Percentiles rank a stretch among this genome's conserved stretches.
phyloP scores from a whole-genome alignment of 92 coral and sea anemone genomes.

The Porites evermanni region DNA sequence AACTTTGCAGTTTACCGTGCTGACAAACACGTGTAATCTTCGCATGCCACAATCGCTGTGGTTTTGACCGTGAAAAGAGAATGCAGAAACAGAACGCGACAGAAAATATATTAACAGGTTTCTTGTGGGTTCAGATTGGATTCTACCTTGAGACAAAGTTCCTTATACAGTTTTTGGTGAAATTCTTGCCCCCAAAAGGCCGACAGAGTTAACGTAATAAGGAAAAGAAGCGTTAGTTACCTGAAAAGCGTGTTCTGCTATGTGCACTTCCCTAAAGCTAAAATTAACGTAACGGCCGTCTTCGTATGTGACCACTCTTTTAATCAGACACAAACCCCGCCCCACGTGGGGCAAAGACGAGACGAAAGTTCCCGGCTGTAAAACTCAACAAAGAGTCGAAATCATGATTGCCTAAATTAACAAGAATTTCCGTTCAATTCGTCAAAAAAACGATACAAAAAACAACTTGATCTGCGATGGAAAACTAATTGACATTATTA shows the following conservation, averaged over 20 bases:
- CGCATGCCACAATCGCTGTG: constrained; percentile 24
- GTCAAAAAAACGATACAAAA: constrained; percentile 1
- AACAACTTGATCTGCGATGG: background rate
- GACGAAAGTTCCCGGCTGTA: constrained; percentile 40
- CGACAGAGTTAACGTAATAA: background rate
- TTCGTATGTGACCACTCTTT: constrained; percentile 19
- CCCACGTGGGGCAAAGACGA: constrained; percentile 23
- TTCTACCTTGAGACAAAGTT: background rate
- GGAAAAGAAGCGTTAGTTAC: background rate
- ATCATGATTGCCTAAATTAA: constrained; percentile 13
- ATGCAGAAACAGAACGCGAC: constrained; percentile 10
- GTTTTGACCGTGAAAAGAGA: background rate
- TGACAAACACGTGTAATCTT: background rate
- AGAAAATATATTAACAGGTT: background rate
- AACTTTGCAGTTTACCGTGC: background rate
- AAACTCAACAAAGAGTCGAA: background rate
- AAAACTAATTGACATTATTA: background rate
- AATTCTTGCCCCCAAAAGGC: background rate
- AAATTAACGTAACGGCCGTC: background rate
- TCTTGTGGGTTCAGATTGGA: background rate
- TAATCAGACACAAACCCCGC: constrained; percentile 37
- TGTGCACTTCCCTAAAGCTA: background rate
- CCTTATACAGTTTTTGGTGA: background rate
- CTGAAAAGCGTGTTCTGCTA: constrained; percentile 9
- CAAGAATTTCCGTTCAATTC: constrained; percentile 22